Evolutionary conservation across 2,888 invertebrate genomes (phyloP), one percentile per base, ranked within the genome.

Genomic region (Abscondita cerata): DNA sequence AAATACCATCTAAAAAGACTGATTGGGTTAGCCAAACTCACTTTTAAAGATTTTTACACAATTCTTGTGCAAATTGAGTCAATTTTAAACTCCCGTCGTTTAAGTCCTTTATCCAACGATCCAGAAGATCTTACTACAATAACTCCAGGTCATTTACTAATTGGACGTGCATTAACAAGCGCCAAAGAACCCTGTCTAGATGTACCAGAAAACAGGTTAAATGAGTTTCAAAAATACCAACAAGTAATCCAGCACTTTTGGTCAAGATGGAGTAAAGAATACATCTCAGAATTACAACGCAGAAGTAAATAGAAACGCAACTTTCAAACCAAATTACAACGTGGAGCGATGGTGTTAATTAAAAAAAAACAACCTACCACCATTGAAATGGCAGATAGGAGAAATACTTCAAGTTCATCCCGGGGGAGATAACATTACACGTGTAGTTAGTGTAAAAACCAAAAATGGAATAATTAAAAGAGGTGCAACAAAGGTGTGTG

Each of bases 41-140:
- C 70, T 1, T 73, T 62, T 52, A 75, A 78, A 59, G 72, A 77
- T 44, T 65, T 75, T 46, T 20, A 55, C 12, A 78, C 76, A 1
- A 20, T 76, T 6, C 16, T 75, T 2, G 64, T 48, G 36, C 74
- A 75, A 56, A 73, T 78, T 33, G 75, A 78, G 59, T 68, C 72
- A 0, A 62, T 72, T 33, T 56, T 77, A 18, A 78, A 77, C 62
- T 77, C 74, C 1, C 48, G 77, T 34, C 77, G 76, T 1, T 48
- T 77, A 6, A 62, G 56, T n/a, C 69, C 72, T 1, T 6, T 74
- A 1, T 69, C 71, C 4, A 41, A 59, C 15, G 72, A 75, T 63
- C 74, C 75, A 3, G 66, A 66, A 46, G 72, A 75, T 53, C 46
- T 70, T 12, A 55, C 41, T 33, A 57, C 67, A 3, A 64, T 75